These are phyloP conservation scores for Cyclargus thomasi DNA, from an alignment of 1,140 invertebrate genomes.

Conservation along the genomic window DNA sequence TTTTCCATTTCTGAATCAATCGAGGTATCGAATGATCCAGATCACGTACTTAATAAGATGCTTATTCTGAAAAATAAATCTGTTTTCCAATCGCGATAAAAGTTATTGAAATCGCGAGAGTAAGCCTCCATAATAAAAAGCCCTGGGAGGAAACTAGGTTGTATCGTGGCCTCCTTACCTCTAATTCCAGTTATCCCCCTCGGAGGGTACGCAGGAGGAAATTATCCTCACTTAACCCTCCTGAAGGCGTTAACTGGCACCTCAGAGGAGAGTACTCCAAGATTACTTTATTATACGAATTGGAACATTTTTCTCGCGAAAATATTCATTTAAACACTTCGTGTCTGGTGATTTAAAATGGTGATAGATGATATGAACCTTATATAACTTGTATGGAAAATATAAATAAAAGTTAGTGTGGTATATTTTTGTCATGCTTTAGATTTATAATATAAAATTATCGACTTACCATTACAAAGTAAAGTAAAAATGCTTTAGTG, in stretches of 20 bases:
- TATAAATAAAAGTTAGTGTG: too few relatives aligned
- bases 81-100: constrained; percentile 11
- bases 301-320: constrained; percentile 56
- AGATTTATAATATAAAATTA: too few relatives aligned
- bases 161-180: constrained; percentile 25
- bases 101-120: constrained; percentile 6
- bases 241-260: constrained; percentile 72
- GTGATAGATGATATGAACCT: too few relatives aligned
- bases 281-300: constrained; percentile 71
- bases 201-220: constrained; percentile 66
- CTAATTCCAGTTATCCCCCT: constrained; percentile 31
- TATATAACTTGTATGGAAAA: too few relatives aligned
- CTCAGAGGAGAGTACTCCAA: constrained; percentile 59
- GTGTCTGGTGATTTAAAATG: background rate
- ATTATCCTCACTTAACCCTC: constrained; percentile 74
- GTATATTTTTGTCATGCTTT: too few relatives aligned
- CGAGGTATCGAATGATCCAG: background rate
- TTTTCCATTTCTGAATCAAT: background rate
- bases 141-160: constrained; percentile 20
- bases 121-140: constrained; percentile 14
- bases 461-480: too few relatives aligned
- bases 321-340: constrained; percentile 41
- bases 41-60: constrained; percentile 3
- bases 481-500: too few relatives aligned
- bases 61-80: constrained; percentile 1